Evolutionary conservation across 2,797 vertebrate species (phyloP).

Genomic region (Erethizon dorsatum): DNA sequence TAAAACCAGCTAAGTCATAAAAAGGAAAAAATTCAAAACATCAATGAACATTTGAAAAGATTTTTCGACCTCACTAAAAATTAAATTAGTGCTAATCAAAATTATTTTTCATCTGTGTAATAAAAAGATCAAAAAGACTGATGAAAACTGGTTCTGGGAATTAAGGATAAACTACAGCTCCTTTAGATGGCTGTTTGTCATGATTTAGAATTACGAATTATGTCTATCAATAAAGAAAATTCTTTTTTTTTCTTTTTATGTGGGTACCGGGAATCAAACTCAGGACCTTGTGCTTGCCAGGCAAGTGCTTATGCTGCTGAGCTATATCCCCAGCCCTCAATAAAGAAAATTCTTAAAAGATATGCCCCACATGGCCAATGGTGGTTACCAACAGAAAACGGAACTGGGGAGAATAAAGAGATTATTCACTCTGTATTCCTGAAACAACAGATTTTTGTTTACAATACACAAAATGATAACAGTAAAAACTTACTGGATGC

Average conservation of each 20-base stretch:
- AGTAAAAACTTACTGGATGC: neutral
- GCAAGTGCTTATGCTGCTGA: no score
- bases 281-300: no score
- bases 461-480: neutral
- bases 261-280: no score
- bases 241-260: no score
- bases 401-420: neutral
- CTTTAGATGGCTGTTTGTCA: neutral
- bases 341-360: neutral
- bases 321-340: no score
- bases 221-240: no score
- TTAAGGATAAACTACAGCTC: neutral
- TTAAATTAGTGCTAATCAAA: conserved; percentile 45
- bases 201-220: neutral
- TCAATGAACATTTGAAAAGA: neutral
- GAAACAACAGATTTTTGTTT: neutral
- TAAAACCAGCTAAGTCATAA: neutral
- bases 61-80: conserved; percentile 44
- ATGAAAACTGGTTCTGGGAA: neutral
- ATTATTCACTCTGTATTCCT: neutral
- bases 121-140: conserved; percentile 23
- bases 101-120: conserved; percentile 18
- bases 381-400: neutral
- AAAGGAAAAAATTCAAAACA: neutral
- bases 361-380: neutral